Base-by-base conservation (phyloP, 2,888 invertebrate genomes). In the Lapara coniferarum region DNA sequence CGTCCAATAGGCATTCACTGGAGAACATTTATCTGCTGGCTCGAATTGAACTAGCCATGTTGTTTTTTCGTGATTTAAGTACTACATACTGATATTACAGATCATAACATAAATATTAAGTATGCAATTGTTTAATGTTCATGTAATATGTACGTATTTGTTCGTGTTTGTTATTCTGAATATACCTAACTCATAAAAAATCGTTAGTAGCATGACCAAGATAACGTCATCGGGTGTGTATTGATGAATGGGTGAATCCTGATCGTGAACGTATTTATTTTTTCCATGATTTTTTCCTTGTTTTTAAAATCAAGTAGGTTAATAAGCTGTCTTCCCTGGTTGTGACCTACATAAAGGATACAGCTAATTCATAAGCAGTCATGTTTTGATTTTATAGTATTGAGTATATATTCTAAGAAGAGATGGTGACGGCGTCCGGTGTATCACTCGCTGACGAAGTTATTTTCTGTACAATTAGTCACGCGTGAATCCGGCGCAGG, bases 401-500 rank as follows among this genome's bases (percentile, higher is more conserved):
- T 82, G 83, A 82, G 79, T 86, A 87, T 90, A 81, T 88, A 79
- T 92, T 92, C 92, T 75, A 78, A 89, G 93, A 92, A 92, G 84
- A 83, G 85, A 86, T 87, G 88, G 86, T 91, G 92, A 91, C 91
- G 86, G 83, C 79, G 79, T 80, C 74, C 83, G 84, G 78, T 90
- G 91, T 91, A 90, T 92, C 92, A 91, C 87, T 79, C 83, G 86
- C 90, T 92, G 92, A 90, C 92, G 88, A 88, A 91, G 92, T 92
- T 93, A 93, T 93, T 93, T 93, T 93, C 92, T 93, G 93, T 89
- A 83, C 87, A 85, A 90, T 93, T 93, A 93, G 93, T 93, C 93
- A 93, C 91, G 83, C 91, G 87, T 86, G 91, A 90, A 92, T 92
- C 92, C 92, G 92, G 87, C 90, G 90, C 89, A 83, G 72, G 84